Conservation (phyloP, 1,140 invertebrate species). For the Bombus fervidus region DNA sequence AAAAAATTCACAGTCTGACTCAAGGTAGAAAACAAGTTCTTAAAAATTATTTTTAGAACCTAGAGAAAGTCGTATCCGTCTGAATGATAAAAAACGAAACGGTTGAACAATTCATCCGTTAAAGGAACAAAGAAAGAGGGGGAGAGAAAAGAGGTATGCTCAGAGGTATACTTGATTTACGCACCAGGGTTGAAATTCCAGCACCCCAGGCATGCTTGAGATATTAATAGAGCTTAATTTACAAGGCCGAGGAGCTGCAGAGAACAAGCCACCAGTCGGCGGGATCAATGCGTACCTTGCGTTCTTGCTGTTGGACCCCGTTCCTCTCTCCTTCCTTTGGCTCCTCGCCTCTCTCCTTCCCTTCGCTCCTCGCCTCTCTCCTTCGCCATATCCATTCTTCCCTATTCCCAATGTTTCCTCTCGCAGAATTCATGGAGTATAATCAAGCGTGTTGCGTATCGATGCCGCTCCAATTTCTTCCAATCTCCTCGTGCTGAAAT, state of each 20-base stretch:
- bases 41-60: too few relatives aligned
- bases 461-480: neutral
- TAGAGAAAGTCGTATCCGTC: neutral
- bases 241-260: neutral
- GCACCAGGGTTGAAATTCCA: neutral
- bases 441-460: neutral
- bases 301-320: slow-evolving; percentile 1
- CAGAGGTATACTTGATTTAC: neutral
- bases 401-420: neutral
- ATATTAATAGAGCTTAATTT: slow-evolving; percentile 41
- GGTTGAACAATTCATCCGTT: neutral
- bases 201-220: neutral
- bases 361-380: neutral
- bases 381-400: neutral
- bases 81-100: neutral
- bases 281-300: slow-evolving; percentile 37
- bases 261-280: neutral
- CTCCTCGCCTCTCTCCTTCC: neutral
- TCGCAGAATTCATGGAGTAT: neutral
- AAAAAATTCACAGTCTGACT: too few relatives aligned
- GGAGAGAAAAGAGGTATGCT: neutral
- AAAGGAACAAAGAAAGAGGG: neutral
- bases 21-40: too few relatives aligned
- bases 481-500: neutral
- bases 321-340: neutral